These are phyloP conservation scores for Apostichopus parvimensis DNA, from an alignment of 35 echinoderm and acorn worm species.

Conservation along the genomic window DNA sequence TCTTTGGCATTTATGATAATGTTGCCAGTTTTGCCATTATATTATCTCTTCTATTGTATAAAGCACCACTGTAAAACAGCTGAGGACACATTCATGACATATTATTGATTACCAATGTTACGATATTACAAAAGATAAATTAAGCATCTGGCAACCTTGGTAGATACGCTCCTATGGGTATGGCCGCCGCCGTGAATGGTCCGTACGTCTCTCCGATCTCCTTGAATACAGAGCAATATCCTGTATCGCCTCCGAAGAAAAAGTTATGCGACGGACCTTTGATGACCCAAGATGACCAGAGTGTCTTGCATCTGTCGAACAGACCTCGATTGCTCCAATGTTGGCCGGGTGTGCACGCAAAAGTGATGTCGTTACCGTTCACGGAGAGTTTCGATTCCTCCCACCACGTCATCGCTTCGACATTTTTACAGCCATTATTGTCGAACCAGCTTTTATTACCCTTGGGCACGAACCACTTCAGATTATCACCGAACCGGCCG, in stretches of 20 bases:
- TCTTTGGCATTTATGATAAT: too few species aligned
- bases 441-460: slow-evolving; percentile 77
- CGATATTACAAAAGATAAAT: too few species aligned
- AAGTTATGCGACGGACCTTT: slow-evolving; percentile 93
- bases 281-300: slow-evolving; percentile 94
- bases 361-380: slow-evolving; percentile 55
- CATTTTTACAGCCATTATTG: slow-evolving; percentile 73
- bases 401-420: slow-evolving; percentile 97
- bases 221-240: slow-evolving; percentile 86
- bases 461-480: slow-evolving; percentile 92
- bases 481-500: slow-evolving; percentile 66
- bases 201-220: slow-evolving; percentile 88
- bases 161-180: slow-evolving; percentile 95
- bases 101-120: too few species aligned
- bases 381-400: slow-evolving; percentile 73
- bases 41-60: too few species aligned
- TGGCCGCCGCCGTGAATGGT: slow-evolving; percentile 91
- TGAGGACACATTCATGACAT: too few species aligned
- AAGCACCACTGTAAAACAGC: too few species aligned
- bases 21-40: too few species aligned
- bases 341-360: slow-evolving; percentile 85
- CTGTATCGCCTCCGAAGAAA: slow-evolving; percentile 97
- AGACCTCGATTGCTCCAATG: slow-evolving; percentile 79
- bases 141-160: slow-evolving; percentile 68
- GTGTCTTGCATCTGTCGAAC: slow-evolving; percentile 67